Conservation (phyloP, 2,888 invertebrate species). For the Rhagonycha fulva region DNA sequence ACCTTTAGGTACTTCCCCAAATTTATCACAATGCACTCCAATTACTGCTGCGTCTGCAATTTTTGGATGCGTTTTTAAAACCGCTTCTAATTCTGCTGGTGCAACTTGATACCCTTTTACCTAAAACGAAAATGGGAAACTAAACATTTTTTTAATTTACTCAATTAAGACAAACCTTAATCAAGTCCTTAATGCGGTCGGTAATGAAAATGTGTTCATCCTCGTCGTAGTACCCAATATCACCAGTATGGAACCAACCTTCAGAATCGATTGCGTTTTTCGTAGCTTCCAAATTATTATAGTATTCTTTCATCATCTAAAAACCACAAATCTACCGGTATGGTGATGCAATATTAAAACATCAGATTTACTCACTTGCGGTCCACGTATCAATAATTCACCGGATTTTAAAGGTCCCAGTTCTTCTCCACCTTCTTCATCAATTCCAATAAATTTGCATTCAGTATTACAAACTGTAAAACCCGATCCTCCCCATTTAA, state of each 20-base stretch:
- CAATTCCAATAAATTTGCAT: conserved; percentile 62
- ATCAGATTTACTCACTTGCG: conserved; percentile 59
- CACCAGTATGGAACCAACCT: conserved; percentile 76
- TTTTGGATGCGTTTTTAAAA: conserved; percentile 70
- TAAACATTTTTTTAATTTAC: neutral
- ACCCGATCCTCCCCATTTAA: conserved; percentile 57
- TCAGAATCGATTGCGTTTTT: conserved; percentile 63
- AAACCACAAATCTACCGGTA: conserved; percentile 43
- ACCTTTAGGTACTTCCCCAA: conserved; percentile 76
- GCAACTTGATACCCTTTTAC: conserved; percentile 74
- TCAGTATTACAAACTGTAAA: conserved; percentile 64
- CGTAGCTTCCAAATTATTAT: conserved; percentile 73
- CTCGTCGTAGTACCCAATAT: conserved; percentile 61
- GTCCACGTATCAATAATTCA: conserved; percentile 74
- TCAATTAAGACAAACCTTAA: conserved; percentile 61
- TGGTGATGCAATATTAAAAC: too few relatives aligned
- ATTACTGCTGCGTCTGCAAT: conserved; percentile 81
- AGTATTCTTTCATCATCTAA: conserved; percentile 76
- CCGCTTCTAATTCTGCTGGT: conserved; percentile 81
- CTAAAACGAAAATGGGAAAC: neutral
- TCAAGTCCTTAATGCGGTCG: conserved; percentile 78
- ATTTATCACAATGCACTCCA: conserved; percentile 67
- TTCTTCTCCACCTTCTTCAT: conserved; percentile 33
- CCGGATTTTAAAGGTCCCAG: conserved; percentile 58
- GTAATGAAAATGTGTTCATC: conserved; percentile 68